phyloP scores from a whole-genome alignment of 2,113 vertebrate species.

The Turdus rufiventris region DNA sequence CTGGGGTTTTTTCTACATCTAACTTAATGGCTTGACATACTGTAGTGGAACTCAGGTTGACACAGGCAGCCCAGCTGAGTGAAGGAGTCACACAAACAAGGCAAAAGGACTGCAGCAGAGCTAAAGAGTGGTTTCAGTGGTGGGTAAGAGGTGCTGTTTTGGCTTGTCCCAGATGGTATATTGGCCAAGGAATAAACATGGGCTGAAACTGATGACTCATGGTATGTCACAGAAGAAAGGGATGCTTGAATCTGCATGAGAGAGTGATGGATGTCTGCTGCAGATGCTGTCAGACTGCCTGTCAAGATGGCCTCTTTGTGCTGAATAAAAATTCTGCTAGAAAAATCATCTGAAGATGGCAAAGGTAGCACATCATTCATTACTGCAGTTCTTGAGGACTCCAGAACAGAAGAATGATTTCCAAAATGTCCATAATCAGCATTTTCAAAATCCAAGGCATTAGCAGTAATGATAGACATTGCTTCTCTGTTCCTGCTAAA shows the following conservation, averaged over 20 bases:
- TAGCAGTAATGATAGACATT: background rate
- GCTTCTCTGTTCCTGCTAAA: background rate
- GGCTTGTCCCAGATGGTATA: background rate
- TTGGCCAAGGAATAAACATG: background rate
- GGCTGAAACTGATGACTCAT: background rate
- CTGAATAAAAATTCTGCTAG: background rate
- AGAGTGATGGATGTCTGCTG: background rate
- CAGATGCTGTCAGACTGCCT: background rate
- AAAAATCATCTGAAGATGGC: background rate
- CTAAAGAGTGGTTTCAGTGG: background rate
- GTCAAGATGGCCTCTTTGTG: background rate
- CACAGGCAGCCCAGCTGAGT: constrained; percentile 74
- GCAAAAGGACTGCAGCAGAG: background rate
- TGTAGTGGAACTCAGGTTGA: constrained; percentile 75
- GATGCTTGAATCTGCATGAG: background rate
- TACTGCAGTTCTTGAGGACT: background rate
- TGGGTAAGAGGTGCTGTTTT: background rate
- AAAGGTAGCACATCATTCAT: background rate
- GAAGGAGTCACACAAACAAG: constrained; percentile 70
- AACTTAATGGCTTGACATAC: constrained; percentile 77
- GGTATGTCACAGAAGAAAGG: background rate
- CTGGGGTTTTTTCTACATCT: constrained; percentile 52
- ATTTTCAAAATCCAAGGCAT: constrained; percentile 4
- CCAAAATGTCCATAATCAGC: background rate
- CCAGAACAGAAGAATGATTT: background rate